Evolutionary conservation across 2,797 vertebrate genomes (phyloP), one percentile per base, ranked within the genome.

Genomic region (Danionella dracula): DNA sequence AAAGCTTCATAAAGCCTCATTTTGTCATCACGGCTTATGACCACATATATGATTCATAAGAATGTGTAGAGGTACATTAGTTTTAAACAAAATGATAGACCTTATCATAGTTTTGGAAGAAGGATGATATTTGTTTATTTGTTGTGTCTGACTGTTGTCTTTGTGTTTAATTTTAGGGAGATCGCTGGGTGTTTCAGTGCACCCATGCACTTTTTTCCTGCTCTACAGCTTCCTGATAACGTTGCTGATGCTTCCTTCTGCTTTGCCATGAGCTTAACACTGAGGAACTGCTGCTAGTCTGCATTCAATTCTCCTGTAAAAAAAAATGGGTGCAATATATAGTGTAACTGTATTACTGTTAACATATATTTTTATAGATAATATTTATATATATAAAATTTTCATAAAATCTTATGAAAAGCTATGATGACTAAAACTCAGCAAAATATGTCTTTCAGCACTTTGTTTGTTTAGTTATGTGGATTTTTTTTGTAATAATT

Each of bases 151-250:
- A 58, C 21, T 8, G 16, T 59, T 72, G 17, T 76, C n/a, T 34
- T 63, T 83, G 38, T 71, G 12, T 62, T 12, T 74, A 51, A 72
- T 70, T 50, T 62, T 45, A 91, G 89, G 81, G 48, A 81, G 60
- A 70, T 90, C 89, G 48, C 65, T 58, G 38, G 89, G 82, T 59
- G 37, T 78, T 72, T 53, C 59, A 0, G 61, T 81, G 60, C 62
- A 65, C 56, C 76, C 83, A 61, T 81, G 81, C 77, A 78, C 70
- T 31, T 42, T 80, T 63, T 83, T 81, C 72, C 65, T 81, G 59
- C 68, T 78, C 41, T 61, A 82, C 75, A 82, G 76, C 73, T 67
- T 88, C 78, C 80, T 89, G 86, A 81, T 85, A 68, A 70, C 84
- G 79, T 72, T 86, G 75, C 71, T 82, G 1, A 1, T 70, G 31